Conservation (phyloP, 2,113 vertebrate species). For the Calidris pygmaea region DNA sequence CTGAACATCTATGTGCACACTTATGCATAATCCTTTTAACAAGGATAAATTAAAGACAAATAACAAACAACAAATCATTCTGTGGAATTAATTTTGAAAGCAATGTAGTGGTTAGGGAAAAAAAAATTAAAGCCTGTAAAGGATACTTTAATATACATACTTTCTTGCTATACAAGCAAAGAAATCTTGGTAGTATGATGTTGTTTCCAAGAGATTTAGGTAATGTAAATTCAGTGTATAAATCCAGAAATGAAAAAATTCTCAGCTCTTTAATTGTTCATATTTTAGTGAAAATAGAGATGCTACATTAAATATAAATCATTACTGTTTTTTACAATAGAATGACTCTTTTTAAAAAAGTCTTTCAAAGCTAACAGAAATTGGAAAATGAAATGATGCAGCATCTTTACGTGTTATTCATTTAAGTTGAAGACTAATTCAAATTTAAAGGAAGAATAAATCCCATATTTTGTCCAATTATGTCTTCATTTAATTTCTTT, state of each 20-base stretch:
- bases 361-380: background rate
- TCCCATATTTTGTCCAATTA: background rate
- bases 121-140: background rate
- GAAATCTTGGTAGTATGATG: rapidly evolving
- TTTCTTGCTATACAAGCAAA: background rate
- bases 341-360: background rate
- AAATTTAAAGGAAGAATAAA: background rate
- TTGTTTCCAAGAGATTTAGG: background rate
- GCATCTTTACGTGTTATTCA: background rate
- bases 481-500: background rate
- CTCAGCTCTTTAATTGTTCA: background rate
- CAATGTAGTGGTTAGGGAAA: background rate
- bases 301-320: background rate
- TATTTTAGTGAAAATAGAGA: background rate
- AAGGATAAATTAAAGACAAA: background rate
- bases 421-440: background rate
- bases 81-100: background rate
- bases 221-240: background rate
- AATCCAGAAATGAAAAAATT: background rate
- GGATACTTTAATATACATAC: background rate
- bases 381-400: background rate
- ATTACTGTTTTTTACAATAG: background rate
- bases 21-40: background rate
- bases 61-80: background rate
- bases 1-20: background rate